phyloP scores from a whole-genome alignment of 2,888 invertebrate genomes.

The Sturmia bella region DNA sequence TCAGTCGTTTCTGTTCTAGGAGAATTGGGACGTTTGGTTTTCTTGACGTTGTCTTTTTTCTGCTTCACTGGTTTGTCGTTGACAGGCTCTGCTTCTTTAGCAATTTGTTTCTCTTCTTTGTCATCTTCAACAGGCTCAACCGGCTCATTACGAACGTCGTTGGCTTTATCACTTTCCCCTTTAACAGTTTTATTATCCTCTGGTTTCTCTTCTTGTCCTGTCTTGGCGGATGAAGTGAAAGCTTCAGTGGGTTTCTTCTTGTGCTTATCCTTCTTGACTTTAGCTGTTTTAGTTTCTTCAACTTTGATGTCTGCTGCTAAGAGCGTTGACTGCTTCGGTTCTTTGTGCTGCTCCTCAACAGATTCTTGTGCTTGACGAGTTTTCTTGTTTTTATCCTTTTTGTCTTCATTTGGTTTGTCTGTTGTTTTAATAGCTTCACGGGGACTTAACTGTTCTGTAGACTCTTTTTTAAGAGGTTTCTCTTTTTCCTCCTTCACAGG shows the following conservation, averaged over 20 bases:
- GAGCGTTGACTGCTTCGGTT: neutral
- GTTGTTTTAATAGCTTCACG: neutral
- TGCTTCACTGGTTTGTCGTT: constrained; percentile 3
- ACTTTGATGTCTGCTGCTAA: constrained; percentile 73
- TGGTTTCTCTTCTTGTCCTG: too few species aligned
- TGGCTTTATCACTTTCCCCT: neutral
- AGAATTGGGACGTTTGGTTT: neutral
- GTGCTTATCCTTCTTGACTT: constrained; percentile 1
- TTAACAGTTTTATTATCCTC: neutral
- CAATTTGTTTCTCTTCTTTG: constrained; percentile 1
- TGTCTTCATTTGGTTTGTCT: constrained; percentile 37
- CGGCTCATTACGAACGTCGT: neutral
- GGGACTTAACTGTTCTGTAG: neutral
- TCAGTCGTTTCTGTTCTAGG: constrained; percentile 74
- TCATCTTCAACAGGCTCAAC: neutral
- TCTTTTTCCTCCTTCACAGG: constrained; percentile 58
- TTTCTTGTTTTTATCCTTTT: constrained; percentile 68
- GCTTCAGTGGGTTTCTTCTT: neutral
- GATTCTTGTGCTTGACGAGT: neutral
- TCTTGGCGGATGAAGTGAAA: neutral
- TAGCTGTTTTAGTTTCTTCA: neutral
- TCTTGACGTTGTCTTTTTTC: constrained; percentile 23
- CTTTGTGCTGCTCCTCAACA: neutral
- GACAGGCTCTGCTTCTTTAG: neutral
- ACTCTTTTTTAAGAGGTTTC: constrained; percentile 67